phyloP scores from a whole-genome alignment of 1,140 invertebrate species.

The Drosophila bocki region DNA sequence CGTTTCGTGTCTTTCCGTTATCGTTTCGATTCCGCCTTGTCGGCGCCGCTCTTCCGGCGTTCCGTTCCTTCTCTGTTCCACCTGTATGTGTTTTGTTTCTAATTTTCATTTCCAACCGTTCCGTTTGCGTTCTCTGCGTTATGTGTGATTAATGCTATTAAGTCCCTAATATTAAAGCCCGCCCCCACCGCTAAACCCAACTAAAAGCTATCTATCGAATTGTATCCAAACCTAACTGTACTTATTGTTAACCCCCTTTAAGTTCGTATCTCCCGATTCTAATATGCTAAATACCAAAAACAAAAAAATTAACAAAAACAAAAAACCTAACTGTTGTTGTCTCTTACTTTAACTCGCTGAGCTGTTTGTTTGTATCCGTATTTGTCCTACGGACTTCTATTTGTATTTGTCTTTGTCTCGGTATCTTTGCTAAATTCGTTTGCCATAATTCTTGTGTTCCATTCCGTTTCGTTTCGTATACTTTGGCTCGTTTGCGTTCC shows the following conservation, averaged over 20 bases:
- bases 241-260: slow-evolving; percentile 39
- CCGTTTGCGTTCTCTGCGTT: slow-evolving; percentile 41
- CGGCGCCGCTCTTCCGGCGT: slow-evolving; percentile 9
- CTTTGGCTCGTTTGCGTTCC: background rate
- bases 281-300: slow-evolving; percentile 20
- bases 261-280: slow-evolving; percentile 39
- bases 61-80: slow-evolving; percentile 29
- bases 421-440: slow-evolving; percentile 38
- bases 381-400: slow-evolving; percentile 40
- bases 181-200: slow-evolving; percentile 19
- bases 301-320: slow-evolving; percentile 3
- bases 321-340: slow-evolving; percentile 44
- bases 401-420: slow-evolving; percentile 42
- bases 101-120: slow-evolving; percentile 41
- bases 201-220: slow-evolving; percentile 40
- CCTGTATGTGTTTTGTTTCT: slow-evolving; percentile 21
- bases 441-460: slow-evolving; percentile 47
- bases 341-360: slow-evolving; percentile 61
- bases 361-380: slow-evolving; percentile 57
- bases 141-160: slow-evolving; percentile 33
- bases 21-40: slow-evolving; percentile 16
- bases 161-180: slow-evolving; percentile 16
- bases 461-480: slow-evolving; percentile 31
- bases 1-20: slow-evolving; percentile 31
- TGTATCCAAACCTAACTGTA: slow-evolving; percentile 42